Conservation (phyloP, 92 coral and sea anemone species). For the Scolanthus callimorphus region DNA sequence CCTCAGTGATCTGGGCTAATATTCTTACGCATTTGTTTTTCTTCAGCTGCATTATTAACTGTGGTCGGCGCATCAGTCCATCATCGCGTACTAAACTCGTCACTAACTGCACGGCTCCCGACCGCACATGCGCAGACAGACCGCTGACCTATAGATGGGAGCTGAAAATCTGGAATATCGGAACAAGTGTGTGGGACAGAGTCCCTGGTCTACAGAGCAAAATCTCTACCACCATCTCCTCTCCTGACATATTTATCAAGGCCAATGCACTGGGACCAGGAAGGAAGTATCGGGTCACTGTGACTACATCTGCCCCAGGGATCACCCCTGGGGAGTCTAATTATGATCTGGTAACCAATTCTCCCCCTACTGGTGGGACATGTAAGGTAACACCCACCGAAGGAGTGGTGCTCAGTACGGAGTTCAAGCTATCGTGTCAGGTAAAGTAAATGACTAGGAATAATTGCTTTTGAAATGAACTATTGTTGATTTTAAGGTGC, state of each 20-base stretch:
- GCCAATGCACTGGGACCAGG: conserved; percentile 11
- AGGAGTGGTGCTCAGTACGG: conserved; percentile 56
- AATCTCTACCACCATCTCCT: conserved; percentile 40
- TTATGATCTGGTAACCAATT: conserved; percentile 51
- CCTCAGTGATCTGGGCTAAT: too few species aligned
- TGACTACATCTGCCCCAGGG: conserved; percentile 10
- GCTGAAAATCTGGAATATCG: background rate
- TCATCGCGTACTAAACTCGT: conserved; percentile 59
- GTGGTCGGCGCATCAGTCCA: conserved; percentile 38
- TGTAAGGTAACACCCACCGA: conserved; percentile 46
- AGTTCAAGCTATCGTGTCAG: conserved; percentile 43
- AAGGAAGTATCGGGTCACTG: conserved; percentile 33
- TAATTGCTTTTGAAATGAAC: too few species aligned
- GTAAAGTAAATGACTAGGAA: too few species aligned
- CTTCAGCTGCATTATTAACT: conserved; percentile 61
- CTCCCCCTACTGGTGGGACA: conserved; percentile 48
- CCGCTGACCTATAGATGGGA: conserved; percentile 54
- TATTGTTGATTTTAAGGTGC: too few species aligned
- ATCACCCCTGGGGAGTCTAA: conserved; percentile 52
- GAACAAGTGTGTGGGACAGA: background rate
- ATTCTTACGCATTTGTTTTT: too few species aligned
- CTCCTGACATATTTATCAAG: conserved; percentile 50
- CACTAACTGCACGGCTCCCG: conserved; percentile 38
- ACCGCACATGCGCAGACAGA: conserved; percentile 5
- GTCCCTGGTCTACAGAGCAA: conserved; percentile 22